Percentiles rank a stretch among this genome's conserved stretches.
Evolutionary conservation across 2,888 invertebrate species (phyloP).

Genomic region (Stegana nigrithorax): DNA sequence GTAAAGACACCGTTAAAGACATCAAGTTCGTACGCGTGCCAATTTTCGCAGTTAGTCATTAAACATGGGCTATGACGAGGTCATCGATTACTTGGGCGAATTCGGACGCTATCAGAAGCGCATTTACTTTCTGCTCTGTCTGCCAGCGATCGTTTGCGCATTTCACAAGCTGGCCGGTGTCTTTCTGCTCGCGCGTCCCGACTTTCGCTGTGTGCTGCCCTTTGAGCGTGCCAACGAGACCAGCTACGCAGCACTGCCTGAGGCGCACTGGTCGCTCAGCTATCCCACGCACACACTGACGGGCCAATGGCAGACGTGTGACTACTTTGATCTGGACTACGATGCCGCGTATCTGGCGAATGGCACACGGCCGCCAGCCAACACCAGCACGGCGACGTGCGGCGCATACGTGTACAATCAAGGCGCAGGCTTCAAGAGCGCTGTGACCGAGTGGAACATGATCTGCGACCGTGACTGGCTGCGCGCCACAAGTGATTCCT

Average conservation of each 20-base stretch:
- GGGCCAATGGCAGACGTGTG: slow-evolving; percentile 71
- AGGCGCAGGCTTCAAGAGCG: slow-evolving; percentile 73
- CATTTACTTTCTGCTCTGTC: slow-evolving; percentile 77
- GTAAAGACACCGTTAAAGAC: not conserved
- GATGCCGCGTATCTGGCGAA: slow-evolving; percentile 54
- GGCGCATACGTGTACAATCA: slow-evolving; percentile 74
- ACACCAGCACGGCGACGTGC: slow-evolving; percentile 67
- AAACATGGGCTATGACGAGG: slow-evolving; percentile 79
- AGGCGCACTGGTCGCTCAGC: slow-evolving; percentile 69
- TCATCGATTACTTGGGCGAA: slow-evolving; percentile 77
- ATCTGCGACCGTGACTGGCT: slow-evolving; percentile 76
- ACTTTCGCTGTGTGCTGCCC: slow-evolving; percentile 75
- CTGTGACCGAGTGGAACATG: slow-evolving; percentile 78
- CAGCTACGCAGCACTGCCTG: slow-evolving; percentile 63
- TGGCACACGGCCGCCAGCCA: slow-evolving; percentile 29
- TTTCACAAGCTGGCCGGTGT: slow-evolving; percentile 81
- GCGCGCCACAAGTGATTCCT: slow-evolving; percentile 75
- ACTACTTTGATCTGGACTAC: slow-evolving; percentile 69
- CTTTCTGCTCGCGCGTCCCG: slow-evolving; percentile 76
- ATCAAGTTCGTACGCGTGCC: not conserved
- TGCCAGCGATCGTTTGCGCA: slow-evolving; percentile 79
- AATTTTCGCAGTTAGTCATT: too few species aligned
- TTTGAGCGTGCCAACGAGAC: slow-evolving; percentile 70
- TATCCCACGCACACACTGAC: slow-evolving; percentile 72
- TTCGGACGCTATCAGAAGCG: slow-evolving; percentile 79